Evolutionary conservation across 2,113 vertebrate species (phyloP).

Genomic region (Falco punctatus): DNA sequence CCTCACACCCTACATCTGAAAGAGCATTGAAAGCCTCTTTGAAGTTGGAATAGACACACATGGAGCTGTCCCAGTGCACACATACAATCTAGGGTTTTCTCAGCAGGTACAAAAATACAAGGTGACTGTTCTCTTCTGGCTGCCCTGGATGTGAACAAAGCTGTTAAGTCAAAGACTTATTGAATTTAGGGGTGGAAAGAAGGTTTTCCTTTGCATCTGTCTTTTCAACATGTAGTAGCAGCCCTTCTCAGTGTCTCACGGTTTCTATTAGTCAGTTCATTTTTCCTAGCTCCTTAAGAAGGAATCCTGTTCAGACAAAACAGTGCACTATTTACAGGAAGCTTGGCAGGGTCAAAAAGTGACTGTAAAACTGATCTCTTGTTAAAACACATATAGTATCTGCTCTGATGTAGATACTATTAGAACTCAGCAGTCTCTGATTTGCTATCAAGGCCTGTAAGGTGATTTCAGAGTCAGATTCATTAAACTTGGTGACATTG

Average conservation of each 20-base stretch:
- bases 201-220: constrained; percentile 9
- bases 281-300: constrained; percentile 32
- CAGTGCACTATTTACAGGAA: constrained; percentile 11
- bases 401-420: constrained; percentile 1
- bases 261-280: not conserved
- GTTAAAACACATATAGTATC: constrained; percentile 3
- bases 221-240: not conserved
- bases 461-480: constrained; percentile 50
- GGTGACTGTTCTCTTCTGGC: constrained; percentile 49
- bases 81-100: constrained; percentile 55
- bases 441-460: constrained; percentile 28
- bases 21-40: constrained; percentile 66
- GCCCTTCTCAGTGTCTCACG: not conserved
- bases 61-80: constrained; percentile 60
- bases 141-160: constrained; percentile 47
- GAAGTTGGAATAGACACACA: constrained; percentile 53
- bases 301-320: constrained; percentile 30
- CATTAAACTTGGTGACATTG: constrained; percentile 14
- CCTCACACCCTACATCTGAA: constrained; percentile 53
- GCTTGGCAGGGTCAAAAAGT: constrained; percentile 44
- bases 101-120: constrained; percentile 55
- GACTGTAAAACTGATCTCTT: not conserved
- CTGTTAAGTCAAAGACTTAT: not conserved
- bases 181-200: constrained; percentile 12
- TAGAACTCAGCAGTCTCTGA: not conserved